A percentile compares a stretch with the other conserved stretches of the same genome.
These are phyloP conservation scores for Peromyscus californicus DNA, from an alignment of 2,113 vertebrate genomes.

Conservation along the genomic window DNA sequence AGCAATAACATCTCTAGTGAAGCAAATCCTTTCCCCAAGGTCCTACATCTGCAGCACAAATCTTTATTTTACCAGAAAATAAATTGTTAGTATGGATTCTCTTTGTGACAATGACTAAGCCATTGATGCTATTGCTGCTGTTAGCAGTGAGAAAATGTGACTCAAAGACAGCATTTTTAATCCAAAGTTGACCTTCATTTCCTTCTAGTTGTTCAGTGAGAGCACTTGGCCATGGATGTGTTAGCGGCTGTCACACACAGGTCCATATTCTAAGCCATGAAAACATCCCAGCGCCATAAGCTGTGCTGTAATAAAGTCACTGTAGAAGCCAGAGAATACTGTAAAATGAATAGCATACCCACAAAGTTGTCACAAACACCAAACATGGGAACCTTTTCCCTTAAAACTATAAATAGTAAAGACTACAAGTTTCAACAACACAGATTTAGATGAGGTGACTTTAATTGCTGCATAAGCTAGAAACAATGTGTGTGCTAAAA, in stretches of 20 bases:
- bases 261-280: not conserved
- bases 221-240: not conserved
- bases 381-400: not conserved
- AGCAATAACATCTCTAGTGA: not conserved
- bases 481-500: not conserved
- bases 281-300: not conserved
- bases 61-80: not conserved
- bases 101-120: not conserved
- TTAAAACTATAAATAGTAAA: not conserved
- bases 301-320: not conserved
- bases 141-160: not conserved
- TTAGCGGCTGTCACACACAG: not conserved
- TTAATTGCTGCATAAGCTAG: not conserved
- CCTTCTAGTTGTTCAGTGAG: not conserved
- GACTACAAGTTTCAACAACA: not conserved
- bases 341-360: not conserved
- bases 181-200: conserved; percentile 22
- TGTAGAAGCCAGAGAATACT: not conserved
- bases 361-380: not conserved
- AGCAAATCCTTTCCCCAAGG: not conserved
- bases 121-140: not conserved
- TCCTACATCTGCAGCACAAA: not conserved
- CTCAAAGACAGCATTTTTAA: not conserved
- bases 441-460: not conserved
- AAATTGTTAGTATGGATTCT: not conserved